Conservation (phyloP, 2,888 invertebrate species). For the Spilosoma lubricipeda region DNA sequence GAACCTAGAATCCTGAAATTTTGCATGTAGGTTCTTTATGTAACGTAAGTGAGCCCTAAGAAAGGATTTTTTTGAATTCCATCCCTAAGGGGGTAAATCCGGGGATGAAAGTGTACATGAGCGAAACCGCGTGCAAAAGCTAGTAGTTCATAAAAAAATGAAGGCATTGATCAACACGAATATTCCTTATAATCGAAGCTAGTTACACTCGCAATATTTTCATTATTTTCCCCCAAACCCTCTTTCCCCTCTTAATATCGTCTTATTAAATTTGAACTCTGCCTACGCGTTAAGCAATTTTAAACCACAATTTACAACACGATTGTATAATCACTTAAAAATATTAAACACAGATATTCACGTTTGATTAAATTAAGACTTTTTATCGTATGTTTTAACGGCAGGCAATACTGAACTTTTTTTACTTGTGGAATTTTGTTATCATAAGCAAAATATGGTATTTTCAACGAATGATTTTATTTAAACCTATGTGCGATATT, state of each 20-base stretch:
- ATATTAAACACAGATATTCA: conserved; percentile 44
- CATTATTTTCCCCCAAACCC: conserved; percentile 78
- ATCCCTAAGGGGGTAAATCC: too few relatives aligned
- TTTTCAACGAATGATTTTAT: too few relatives aligned
- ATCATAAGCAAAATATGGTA: too few relatives aligned
- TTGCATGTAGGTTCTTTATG: too few relatives aligned
- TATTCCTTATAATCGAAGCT: conserved; percentile 59
- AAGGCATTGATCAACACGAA: not conserved
- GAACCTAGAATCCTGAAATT: too few relatives aligned
- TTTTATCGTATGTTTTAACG: conserved; percentile 3
- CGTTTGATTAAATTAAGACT: conserved; percentile 33
- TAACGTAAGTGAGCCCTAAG: too few relatives aligned
- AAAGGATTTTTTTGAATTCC: too few relatives aligned
- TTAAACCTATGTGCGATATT: too few relatives aligned
- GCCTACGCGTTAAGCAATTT: conserved; percentile 70
- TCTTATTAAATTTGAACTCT: conserved; percentile 82
- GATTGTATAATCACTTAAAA: conserved; percentile 71
- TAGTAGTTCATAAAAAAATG: not conserved
- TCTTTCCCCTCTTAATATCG: conserved; percentile 77
- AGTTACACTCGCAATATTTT: conserved; percentile 75
- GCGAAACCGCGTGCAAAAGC: too few relatives aligned
- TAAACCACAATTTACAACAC: conserved; percentile 70
- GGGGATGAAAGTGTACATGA: too few relatives aligned
- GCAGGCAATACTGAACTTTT: not conserved
- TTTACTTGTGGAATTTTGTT: not conserved